Conservation (phyloP, 2,797 vertebrate genomes). For the Catamblyrhynchus diadema region DNA sequence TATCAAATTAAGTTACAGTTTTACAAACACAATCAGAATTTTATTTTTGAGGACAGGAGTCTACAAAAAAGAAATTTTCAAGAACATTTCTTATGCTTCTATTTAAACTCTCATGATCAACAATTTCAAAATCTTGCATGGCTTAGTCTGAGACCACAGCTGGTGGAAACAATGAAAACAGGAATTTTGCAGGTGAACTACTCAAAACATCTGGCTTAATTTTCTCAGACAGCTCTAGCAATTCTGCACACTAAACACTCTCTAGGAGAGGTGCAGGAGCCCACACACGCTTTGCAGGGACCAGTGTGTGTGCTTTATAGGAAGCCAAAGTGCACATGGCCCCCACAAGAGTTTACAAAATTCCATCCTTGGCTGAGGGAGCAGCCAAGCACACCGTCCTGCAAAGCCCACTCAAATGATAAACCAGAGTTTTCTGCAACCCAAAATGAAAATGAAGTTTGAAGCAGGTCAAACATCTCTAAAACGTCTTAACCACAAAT, state of each 20-base stretch:
- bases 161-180: background rate
- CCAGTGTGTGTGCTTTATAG: background rate
- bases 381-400: background rate
- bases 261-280: background rate
- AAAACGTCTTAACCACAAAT: background rate
- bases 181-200: background rate
- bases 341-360: background rate
- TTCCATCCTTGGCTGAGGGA: accelerated
- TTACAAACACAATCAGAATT: background rate
- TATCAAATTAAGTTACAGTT: background rate
- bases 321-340: accelerated
- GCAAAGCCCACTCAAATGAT: background rate
- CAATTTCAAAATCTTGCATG: background rate
- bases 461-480: background rate
- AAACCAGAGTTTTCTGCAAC: background rate
- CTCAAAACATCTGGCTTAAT: background rate
- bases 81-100: background rate
- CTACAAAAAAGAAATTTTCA: background rate
- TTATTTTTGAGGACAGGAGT: background rate
- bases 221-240: background rate
- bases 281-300: background rate
- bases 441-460: background rate
- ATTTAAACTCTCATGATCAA: background rate
- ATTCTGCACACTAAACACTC: background rate
- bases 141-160: background rate